These are phyloP conservation scores for Ceratina calcarata DNA, from an alignment of 1,140 invertebrate species.

Conservation along the genomic window DNA sequence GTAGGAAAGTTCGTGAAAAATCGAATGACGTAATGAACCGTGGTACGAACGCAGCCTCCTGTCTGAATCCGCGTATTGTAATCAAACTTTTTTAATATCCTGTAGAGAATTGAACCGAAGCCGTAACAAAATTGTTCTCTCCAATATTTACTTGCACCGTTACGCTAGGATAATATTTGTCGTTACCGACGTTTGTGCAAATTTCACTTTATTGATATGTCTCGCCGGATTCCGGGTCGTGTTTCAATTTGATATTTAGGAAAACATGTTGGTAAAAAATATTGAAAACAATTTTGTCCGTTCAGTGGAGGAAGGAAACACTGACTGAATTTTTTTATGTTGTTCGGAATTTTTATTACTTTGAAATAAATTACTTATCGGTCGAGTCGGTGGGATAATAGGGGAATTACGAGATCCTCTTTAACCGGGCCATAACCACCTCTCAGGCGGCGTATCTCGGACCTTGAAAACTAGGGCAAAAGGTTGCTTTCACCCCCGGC, in stretches of 20 bases:
- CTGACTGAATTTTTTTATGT: no score
- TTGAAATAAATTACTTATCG: no score
- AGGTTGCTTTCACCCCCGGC: constrained; percentile 52
- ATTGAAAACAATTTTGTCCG: neutral
- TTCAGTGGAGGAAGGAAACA: no score
- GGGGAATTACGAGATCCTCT: constrained; percentile 12
- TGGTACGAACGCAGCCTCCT: neutral
- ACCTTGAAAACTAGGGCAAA: constrained; percentile 70
- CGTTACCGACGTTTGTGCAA: neutral
- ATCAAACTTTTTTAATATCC: constrained; percentile 43
- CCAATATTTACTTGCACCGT: constrained; percentile 18
- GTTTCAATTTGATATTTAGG: constrained; percentile 3
- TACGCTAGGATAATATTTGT: constrained; percentile 42
- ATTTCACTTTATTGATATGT: constrained; percentile 6
- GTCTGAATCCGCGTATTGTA: constrained; percentile 7
- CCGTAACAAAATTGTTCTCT: constrained; percentile 22
- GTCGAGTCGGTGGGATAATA: neutral
- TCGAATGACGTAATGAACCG: constrained; percentile 10
- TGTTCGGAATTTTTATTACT: no score
- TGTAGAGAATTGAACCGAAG: constrained; percentile 11
- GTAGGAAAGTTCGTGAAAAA: neutral
- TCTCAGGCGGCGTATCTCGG: constrained; percentile 47
- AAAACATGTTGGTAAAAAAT: neutral
- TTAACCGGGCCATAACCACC: constrained; percentile 11
- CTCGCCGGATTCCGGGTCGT: neutral